Evolutionary conservation across 2,888 invertebrate species (phyloP).

Genomic region (Rhyacophila evoluta): DNA sequence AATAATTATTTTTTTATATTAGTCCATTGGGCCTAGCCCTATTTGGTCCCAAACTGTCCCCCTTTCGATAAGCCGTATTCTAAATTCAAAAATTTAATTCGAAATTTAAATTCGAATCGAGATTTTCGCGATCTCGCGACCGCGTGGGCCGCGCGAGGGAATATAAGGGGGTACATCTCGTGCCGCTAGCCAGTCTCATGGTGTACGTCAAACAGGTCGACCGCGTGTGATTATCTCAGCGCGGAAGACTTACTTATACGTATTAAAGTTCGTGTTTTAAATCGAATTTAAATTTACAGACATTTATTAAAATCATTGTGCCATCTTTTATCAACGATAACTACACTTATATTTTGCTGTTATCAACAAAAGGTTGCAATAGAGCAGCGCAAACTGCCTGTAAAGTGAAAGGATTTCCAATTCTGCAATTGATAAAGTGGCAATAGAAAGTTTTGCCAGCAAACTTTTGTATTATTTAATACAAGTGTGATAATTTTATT

Average conservation of each 20-base stretch:
- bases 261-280: slow-evolving; percentile 26
- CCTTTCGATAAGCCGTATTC: not conserved
- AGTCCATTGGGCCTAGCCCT: not conserved
- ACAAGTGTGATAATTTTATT: slow-evolving; percentile 45
- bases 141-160: slow-evolving; percentile 44
- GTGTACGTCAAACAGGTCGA: slow-evolving; percentile 38
- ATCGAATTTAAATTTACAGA: not conserved
- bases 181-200: slow-evolving; percentile 50
- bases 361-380: not conserved
- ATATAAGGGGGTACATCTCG: slow-evolving; percentile 40
- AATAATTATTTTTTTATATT: not conserved
- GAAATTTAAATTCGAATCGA: slow-evolving; percentile 26
- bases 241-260: slow-evolving; percentile 25
- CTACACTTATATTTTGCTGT: not conserved
- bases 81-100: not conserved
- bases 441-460: slow-evolving; percentile 35
- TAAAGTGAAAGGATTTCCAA: slow-evolving; percentile 44
- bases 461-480: slow-evolving; percentile 40
- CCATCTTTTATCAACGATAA: slow-evolving; percentile 7
- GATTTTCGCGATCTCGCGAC: slow-evolving; percentile 36
- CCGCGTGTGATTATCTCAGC: slow-evolving; percentile 20
- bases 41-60: not conserved
- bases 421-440: slow-evolving; percentile 17
- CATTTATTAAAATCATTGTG: not conserved
- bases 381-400: not conserved